These are phyloP conservation scores for Pachyuromys duprasi DNA, from an alignment of 2,797 vertebrate genomes.

Conservation along the genomic window DNA sequence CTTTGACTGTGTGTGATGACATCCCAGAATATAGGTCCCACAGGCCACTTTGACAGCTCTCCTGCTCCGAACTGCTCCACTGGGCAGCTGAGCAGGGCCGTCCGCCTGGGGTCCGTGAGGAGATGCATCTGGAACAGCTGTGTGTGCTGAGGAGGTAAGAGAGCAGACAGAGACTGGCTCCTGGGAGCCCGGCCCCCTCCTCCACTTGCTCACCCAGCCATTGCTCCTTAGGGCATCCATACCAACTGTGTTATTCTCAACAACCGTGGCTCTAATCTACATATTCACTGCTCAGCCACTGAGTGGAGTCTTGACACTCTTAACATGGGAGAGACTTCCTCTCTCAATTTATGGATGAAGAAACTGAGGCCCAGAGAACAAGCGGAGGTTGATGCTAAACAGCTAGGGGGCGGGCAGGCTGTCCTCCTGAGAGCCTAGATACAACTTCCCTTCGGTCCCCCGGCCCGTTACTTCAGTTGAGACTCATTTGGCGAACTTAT, in stretches of 20 bases:
- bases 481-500: background rate
- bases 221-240: background rate
- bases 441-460: background rate
- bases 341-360: background rate
- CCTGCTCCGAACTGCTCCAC: background rate
- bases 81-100: background rate
- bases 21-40: constrained; percentile 8
- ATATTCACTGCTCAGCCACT: background rate
- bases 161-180: background rate
- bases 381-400: background rate
- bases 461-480: background rate
- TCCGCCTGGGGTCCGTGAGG: background rate
- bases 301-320: background rate
- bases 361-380: background rate
- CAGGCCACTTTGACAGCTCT: background rate
- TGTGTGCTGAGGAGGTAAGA: constrained; percentile 43
- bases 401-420: background rate
- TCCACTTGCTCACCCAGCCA: background rate
- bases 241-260: background rate
- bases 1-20: background rate
- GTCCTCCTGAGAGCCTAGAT: rapidly evolving
- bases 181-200: background rate
- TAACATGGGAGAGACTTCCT: background rate
- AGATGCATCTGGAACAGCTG: background rate
- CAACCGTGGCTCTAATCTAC: background rate